Conservation (phyloP, 2,797 vertebrate genomes). For the Hafferia zeledoni region DNA sequence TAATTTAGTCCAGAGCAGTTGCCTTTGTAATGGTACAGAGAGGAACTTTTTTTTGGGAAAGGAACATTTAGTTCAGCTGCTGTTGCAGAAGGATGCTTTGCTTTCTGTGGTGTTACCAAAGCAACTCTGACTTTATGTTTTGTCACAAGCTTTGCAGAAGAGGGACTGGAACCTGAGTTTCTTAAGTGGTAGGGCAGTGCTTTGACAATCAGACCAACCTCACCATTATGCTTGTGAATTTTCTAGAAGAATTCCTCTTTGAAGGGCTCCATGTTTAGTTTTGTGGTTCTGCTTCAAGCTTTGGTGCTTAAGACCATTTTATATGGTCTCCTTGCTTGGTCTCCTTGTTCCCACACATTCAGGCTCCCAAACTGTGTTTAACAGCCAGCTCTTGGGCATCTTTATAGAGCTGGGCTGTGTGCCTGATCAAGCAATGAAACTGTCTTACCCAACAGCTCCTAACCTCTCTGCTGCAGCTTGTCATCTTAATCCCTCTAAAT, state of each 20-base stretch:
- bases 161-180: background rate
- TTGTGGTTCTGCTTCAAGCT: background rate
- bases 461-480: background rate
- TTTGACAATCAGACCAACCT: background rate
- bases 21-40: background rate
- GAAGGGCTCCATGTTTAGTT: background rate
- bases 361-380: background rate
- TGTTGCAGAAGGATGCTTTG: background rate
- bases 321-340: background rate
- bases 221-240: background rate
- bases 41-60: background rate
- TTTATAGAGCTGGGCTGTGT: background rate
- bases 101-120: background rate
- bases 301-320: background rate
- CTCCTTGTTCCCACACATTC: background rate
- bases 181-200: background rate
- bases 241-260: background rate
- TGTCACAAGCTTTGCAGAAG: background rate
- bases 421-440: background rate
- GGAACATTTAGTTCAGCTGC: background rate
- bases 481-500: background rate
- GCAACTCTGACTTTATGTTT: background rate
- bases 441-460: background rate
- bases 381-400: background rate
- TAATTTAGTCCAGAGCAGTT: background rate